phyloP scores from a whole-genome alignment of 2,113 vertebrate genomes.

The Sebastes fasciatus region DNA sequence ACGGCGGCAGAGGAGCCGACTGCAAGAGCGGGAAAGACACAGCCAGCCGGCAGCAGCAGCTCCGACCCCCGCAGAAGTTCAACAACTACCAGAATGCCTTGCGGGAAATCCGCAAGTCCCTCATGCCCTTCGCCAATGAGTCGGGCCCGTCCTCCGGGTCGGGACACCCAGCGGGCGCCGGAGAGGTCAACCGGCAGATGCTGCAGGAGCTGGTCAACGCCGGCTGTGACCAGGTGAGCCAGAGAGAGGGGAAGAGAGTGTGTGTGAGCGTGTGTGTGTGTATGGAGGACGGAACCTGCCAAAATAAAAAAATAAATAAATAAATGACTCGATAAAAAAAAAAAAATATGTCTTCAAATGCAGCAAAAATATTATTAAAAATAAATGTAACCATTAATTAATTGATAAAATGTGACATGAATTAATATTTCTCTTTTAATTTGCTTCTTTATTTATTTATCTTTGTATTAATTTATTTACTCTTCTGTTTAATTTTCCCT shows the following conservation, averaged over 20 bases:
- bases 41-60: constrained; percentile 90
- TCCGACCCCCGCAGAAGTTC: constrained; percentile 93
- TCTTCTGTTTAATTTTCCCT: too few species aligned
- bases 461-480: too few species aligned
- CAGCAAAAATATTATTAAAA: too few species aligned
- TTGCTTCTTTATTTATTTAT: too few species aligned
- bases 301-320: too few species aligned
- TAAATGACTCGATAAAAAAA: too few species aligned
- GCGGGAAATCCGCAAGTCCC: constrained; percentile 96
- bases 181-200: constrained; percentile 97
- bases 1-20: constrained; percentile 84
- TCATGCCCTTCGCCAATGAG: constrained; percentile 96
- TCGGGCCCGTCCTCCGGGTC: constrained; percentile 84
- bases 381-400: too few species aligned
- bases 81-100: constrained; percentile 97
- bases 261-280: neutral
- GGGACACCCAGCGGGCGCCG: constrained; percentile 75
- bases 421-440: too few species aligned
- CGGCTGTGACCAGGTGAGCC: constrained; percentile 94
- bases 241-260: neutral
- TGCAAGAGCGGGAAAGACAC: constrained; percentile 92
- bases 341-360: too few species aligned
- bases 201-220: constrained; percentile 96
- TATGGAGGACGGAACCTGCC: too few species aligned
- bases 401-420: too few species aligned